Percentiles rank a stretch among this genome's conserved stretches.
Conservation (phyloP, 2,888 invertebrate genomes). For the Chloromyia formosa region DNA sequence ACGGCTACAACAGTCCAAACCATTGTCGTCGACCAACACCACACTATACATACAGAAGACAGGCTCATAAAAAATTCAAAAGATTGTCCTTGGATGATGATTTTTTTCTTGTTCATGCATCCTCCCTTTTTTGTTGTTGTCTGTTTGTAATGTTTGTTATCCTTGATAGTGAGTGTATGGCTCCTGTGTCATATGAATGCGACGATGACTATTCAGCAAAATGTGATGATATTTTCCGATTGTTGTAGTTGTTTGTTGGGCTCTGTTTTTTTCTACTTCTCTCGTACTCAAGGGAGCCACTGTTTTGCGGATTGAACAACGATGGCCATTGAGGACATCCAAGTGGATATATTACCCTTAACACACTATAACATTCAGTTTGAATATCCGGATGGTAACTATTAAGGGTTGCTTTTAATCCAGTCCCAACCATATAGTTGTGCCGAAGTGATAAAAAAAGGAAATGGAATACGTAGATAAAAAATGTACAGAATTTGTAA, state of each 20-base stretch:
- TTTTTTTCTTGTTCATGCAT: not conserved
- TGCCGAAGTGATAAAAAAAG: conserved; percentile 35
- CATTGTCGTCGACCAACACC: not conserved
- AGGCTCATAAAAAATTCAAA: conserved; percentile 42
- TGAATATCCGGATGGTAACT: conserved; percentile 32
- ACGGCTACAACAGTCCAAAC: not conserved
- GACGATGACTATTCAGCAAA: conserved; percentile 33
- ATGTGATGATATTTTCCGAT: conserved; percentile 20
- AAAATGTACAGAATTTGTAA: not conserved
- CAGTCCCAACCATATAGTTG: conserved; percentile 19
- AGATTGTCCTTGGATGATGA: conserved; percentile 30
- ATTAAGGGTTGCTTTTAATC: conserved; percentile 40
- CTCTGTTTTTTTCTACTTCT: not conserved
- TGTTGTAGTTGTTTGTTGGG: not conserved
- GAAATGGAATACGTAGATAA: conserved; percentile 6
- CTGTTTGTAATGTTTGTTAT: conserved; percentile 38
- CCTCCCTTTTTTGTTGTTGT: not conserved
- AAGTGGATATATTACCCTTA: conserved; percentile 8
- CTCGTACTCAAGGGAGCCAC: not conserved
- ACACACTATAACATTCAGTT: conserved; percentile 19
- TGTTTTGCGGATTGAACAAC: conserved; percentile 9
- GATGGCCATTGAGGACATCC: conserved; percentile 4
- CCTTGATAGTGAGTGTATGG: conserved; percentile 1
- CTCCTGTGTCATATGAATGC: conserved; percentile 22
- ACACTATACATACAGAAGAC: no score